Conservation (phyloP, 2,888 invertebrate species). For the Agonopterix alstromeriana region DNA sequence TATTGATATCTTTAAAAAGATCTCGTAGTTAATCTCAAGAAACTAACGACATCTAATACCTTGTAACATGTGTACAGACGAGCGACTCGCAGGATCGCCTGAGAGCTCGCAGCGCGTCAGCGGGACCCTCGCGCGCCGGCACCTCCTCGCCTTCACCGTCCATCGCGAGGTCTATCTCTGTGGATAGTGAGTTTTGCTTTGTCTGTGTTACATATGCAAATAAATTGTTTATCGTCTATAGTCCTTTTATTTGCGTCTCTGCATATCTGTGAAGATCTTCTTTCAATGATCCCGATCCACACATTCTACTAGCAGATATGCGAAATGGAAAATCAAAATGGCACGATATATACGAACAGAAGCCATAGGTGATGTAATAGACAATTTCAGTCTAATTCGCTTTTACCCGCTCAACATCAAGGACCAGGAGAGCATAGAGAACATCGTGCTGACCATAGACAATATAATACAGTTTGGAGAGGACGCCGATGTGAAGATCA, state of each 20-base stretch:
- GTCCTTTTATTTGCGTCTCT: no score
- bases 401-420: conserved; percentile 93
- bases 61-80: neutral
- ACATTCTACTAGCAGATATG: conserved; percentile 84
- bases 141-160: conserved; percentile 26
- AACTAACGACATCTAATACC: neutral
- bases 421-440: conserved; percentile 91
- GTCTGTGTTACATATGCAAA: no score
- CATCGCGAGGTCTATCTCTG: conserved; percentile 14
- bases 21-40: no score
- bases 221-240: no score
- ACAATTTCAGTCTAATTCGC: conserved; percentile 94
- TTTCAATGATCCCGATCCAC: conserved; percentile 94
- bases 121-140: conserved; percentile 18
- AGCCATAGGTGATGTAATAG: conserved; percentile 90
- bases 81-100: conserved; percentile 25
- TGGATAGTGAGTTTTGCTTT: conserved; percentile 27
- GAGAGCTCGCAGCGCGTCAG: conserved; percentile 32
- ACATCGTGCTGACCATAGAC: conserved; percentile 93
- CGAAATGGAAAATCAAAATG: conserved; percentile 79
- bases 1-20: no score
- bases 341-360: conserved; percentile 89
- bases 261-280: no score
- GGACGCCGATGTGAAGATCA: conserved; percentile 92
- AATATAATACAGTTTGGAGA: conserved; percentile 97